Conservation (phyloP, 1,140 invertebrate genomes). For the Choristoneura fumiferana region DNA sequence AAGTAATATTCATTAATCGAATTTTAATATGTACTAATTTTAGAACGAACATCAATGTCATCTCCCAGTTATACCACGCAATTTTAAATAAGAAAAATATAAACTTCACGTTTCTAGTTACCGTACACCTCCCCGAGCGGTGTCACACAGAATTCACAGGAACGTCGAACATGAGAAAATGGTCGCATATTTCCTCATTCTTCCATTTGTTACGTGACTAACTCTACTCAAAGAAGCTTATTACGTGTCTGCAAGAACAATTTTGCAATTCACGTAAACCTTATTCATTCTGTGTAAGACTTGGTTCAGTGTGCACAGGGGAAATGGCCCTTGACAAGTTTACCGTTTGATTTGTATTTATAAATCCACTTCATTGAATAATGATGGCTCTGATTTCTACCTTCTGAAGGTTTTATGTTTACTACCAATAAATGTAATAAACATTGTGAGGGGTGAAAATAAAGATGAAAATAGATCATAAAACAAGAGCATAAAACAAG, state of each 20-base stretch:
- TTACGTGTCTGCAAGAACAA: slow-evolving; percentile 1
- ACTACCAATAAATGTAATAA: no score
- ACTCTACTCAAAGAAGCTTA: slow-evolving; percentile 15
- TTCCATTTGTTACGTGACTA: slow-evolving; percentile 18
- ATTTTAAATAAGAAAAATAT: no score
- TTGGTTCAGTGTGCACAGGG: not conserved
- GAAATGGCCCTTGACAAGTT: not conserved
- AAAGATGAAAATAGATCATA: no score
- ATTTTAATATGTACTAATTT: no score
- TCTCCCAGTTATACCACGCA: no score
- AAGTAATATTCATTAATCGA: no score
- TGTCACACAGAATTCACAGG: not conserved
- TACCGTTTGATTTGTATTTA: slow-evolving; percentile 2
- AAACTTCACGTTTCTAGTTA: no score
- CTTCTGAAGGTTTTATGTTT: no score
- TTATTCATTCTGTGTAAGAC: not conserved
- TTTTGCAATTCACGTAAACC: slow-evolving; percentile 1
- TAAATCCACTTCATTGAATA: slow-evolving; percentile 8
- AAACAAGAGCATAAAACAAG: no score
- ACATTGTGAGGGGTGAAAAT: no score
- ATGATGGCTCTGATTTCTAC: not conserved
- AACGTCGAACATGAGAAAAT: not conserved
- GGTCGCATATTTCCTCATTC: slow-evolving; percentile 11
- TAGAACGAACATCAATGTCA: no score
- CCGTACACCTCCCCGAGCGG: no score